Evolutionary conservation across 2,888 invertebrate genomes (phyloP).

Genomic region (Caenorhabditis sinica): DNA sequence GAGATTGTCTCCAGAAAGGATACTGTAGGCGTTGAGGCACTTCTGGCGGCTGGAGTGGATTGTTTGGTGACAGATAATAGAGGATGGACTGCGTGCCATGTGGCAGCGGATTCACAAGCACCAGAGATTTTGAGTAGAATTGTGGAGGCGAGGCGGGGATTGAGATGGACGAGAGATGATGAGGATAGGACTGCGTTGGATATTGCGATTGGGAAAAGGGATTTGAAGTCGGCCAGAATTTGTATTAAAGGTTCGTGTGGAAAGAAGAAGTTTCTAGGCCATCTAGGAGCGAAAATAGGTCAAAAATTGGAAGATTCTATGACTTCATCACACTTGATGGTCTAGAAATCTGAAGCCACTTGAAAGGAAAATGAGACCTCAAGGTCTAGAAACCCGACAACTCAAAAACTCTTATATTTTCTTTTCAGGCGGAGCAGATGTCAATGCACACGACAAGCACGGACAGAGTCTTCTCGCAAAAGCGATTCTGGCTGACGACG

Average conservation of each 20-base stretch:
- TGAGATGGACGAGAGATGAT: slow-evolving; percentile 45
- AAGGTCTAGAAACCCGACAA: background rate
- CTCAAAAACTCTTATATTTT: background rate
- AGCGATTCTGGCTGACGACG: slow-evolving; percentile 71
- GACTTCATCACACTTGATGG: too few relatives aligned
- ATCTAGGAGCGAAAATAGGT: background rate
- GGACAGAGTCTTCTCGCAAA: slow-evolving; percentile 68
- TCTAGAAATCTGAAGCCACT: background rate
- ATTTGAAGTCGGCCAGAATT: slow-evolving; percentile 56
- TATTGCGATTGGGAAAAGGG: slow-evolving; percentile 33
- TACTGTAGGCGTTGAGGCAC: slow-evolving; percentile 85
- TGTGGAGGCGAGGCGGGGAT: slow-evolving; percentile 38
- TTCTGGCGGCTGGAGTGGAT: slow-evolving; percentile 90
- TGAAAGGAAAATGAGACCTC: background rate
- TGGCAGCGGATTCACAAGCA: slow-evolving; percentile 5
- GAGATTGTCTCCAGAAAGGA: slow-evolving; percentile 42
- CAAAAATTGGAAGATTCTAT: background rate
- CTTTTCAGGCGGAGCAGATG: slow-evolving; percentile 72
- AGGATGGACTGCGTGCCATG: slow-evolving; percentile 82
- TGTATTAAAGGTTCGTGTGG: slow-evolving; percentile 53
- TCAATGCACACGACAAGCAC: slow-evolving; percentile 67
- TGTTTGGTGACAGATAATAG: slow-evolving; percentile 91
- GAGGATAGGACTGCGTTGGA: slow-evolving; percentile 60
- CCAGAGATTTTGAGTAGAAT: slow-evolving; percentile 45
- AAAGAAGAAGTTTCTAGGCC: slow-evolving; percentile 3